Evolutionary conservation across 2,888 invertebrate species (phyloP).

Genomic region (Heliconius sara): DNA sequence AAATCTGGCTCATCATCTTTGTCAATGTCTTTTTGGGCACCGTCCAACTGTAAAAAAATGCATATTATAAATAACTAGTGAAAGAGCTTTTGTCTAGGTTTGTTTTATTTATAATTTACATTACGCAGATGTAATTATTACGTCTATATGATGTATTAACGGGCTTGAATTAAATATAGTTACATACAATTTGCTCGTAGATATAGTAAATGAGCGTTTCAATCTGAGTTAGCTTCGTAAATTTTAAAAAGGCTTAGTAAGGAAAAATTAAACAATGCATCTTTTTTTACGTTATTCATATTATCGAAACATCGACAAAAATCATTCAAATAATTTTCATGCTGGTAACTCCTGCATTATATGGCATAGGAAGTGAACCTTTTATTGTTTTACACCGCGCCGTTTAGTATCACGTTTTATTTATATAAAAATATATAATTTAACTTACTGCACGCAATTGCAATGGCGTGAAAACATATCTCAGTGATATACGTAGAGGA

Average conservation of each 20-base stretch:
- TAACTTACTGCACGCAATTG: conserved; percentile 92
- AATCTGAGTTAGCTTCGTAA: not conserved
- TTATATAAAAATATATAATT: not conserved
- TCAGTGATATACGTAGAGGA: conserved; percentile 91
- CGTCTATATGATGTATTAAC: not conserved
- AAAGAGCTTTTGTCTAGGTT: conserved; percentile 36
- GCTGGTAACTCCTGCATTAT: too few species aligned
- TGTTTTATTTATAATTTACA: conserved; percentile 38
- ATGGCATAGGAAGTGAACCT: not conserved
- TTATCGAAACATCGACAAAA: too few species aligned
- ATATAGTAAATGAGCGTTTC: not conserved
- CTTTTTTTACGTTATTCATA: too few species aligned
- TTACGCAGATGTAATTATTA: conserved; percentile 3
- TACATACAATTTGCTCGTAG: not conserved
- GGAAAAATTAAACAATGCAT: too few species aligned
- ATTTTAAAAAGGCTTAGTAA: too few species aligned
- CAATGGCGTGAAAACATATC: conserved; percentile 88
- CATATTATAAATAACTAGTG: not conserved
- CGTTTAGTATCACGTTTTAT: not conserved
- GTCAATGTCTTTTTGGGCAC: conserved; percentile 91
- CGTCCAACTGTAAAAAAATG: conserved; percentile 88
- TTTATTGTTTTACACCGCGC: not conserved
- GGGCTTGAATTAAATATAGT: not conserved
- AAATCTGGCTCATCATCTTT: conserved; percentile 96
- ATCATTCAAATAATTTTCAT: too few species aligned